Evolutionary conservation across 1,140 invertebrate genomes (phyloP), one percentile per base, ranked within the genome.

Genomic region (Phymorhynchus buccinoides): DNA sequence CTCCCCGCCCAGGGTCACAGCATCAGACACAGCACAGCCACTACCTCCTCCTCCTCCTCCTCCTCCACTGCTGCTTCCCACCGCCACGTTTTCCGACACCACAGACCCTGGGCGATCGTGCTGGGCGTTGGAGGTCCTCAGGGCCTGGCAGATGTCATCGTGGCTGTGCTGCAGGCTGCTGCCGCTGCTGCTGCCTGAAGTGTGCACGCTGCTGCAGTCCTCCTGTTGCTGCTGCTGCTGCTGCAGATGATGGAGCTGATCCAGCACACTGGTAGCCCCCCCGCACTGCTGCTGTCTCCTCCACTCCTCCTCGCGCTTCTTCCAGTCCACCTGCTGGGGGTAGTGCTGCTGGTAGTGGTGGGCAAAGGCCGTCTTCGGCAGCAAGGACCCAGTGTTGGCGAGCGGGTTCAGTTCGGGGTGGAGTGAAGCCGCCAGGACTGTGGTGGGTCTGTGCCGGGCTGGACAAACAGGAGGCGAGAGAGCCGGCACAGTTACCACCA

Each of bases 61-160:
- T 1, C n/a, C 66, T 1, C 66, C 30, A 37, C 66, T 35, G 27
- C 68, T 71, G 37, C 73, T 37, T 16, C 73, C 73, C 22, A 35
- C 77, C 41, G 42, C 22, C 42, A 48, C 42, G 32, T 73, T 73
- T 35, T 73, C 71, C 71, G 71, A 73, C 79, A 52, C 79, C 79
- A 80, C 79, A 6, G 39, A n/a, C n/a, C 81, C 81, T 30, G 62
- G 32, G 3, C 48, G 62, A 39, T 27, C n/a, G 6, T 62, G 39
- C 30, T 22, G 41, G 66, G 42, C 35, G 62, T 83, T 83, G 41
- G 81, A 83, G 27, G 32, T 71, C 41, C 81, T 68, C 81, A 83
- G 41, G 35, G 81, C 81, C 66, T 83, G 62, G 39, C 81, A 68
- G 41, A 83, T 44, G 81, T 83, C 81, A 6, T 83, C 81, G 22